Base-by-base conservation (phyloP, 2,888 invertebrate species). In the Dasypogon diadema region DNA sequence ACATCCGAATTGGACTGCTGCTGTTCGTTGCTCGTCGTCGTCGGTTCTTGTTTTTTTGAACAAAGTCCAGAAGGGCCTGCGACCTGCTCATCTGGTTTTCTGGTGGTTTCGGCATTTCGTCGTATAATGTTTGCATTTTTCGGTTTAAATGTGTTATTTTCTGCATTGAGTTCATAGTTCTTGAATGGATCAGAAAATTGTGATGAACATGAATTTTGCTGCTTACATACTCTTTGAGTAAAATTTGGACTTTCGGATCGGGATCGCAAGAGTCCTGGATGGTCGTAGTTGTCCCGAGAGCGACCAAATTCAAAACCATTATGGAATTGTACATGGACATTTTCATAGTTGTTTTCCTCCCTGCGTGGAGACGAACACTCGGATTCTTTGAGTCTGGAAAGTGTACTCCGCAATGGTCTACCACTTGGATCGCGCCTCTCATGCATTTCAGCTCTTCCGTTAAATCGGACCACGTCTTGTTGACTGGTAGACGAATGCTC, bases 241-340 rank as follows among this genome's bases (percentile, higher is more conserved):
- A 85, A 84, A 68, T 83, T 85, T 3, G 86, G 85, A 79, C 85
- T 85, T 79, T 86, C 85, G 0, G 85, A 85, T 12, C 85, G 81
- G 0, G 85, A 84, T 1, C 86, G 82, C 70, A 84, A 83, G 60
- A 83, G 58, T 30, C 82, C 79, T 14, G 84, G 82, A n/a, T 74
- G 73, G 18, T 78, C 78, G 60, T 78, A 77, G 76, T 81, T 81
- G 60, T 85, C 85, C 2, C 85, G 81, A 0, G 85, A 85, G 14
- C 85, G 81, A 12, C 85, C 85, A 77, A 85, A 85, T 75, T 85
- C 85, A 34, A 85, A 85, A 34, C 85, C 85, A 79, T 85, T 85
- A 58, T 85, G 85, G 83, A 85, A 85, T 76, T 85, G 85, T 1
- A 85, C 85, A 75, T 85, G 85, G 1, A 85, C 85, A 79, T 85